These are phyloP conservation scores for Phrynocephalus forsythii DNA, from an alignment of 2,797 vertebrate genomes.

Conservation along the genomic window DNA sequence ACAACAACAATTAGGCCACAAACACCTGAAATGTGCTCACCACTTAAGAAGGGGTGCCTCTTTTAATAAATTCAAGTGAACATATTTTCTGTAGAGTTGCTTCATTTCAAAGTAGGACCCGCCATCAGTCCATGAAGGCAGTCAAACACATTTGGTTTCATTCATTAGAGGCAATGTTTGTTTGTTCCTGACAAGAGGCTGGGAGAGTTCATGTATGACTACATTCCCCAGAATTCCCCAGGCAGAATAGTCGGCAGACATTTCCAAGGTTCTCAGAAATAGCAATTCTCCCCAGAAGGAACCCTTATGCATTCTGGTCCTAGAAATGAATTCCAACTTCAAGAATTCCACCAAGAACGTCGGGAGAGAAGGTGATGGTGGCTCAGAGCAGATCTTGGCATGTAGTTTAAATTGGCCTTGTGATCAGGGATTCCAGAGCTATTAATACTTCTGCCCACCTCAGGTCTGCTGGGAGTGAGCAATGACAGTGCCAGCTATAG, in stretches of 20 bases:
- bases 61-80: no score
- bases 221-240: no score
- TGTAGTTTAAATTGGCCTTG: constrained; percentile 24
- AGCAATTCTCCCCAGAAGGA: background rate
- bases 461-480: constrained; percentile 30
- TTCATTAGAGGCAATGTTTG: background rate
- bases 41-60: no score
- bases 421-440: constrained; percentile 54
- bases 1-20: no score
- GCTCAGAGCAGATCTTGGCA: constrained; percentile 33
- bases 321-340: background rate
- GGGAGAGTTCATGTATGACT: no score
- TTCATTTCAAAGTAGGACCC: background rate
- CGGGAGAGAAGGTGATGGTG: constrained; percentile 1
- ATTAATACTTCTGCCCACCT: constrained; percentile 48
- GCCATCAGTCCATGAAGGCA: background rate
- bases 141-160: background rate
- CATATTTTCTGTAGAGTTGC: background rate
- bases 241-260: no score
- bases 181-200: background rate
- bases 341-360: no score
- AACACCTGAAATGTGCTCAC: no score
- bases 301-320: background rate
- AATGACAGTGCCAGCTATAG: background rate
- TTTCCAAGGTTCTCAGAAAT: no score